A percentile compares a stretch with the other conserved stretches of the same genome.
Conservation (phyloP, 1,140 invertebrate genomes). For the Euwallacea similis region DNA sequence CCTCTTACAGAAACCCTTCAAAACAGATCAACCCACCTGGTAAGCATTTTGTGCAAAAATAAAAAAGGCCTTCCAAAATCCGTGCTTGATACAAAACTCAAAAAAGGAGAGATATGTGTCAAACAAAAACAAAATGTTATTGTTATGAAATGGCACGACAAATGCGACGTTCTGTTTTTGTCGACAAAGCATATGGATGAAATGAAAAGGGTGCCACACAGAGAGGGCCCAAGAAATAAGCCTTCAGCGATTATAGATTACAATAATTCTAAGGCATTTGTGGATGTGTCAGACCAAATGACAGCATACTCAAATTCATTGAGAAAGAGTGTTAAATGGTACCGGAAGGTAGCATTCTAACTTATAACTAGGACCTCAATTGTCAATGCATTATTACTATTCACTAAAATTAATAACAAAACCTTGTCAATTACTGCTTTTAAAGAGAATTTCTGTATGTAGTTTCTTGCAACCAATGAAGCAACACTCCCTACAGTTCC, state of each 20-base stretch:
- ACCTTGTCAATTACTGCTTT: constrained; percentile 20
- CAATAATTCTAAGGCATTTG: constrained; percentile 29
- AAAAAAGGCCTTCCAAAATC: constrained; percentile 48
- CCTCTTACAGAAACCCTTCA: constrained; percentile 46
- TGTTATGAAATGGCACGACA: constrained; percentile 53
- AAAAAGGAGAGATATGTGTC: constrained; percentile 27
- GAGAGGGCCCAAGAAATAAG: neutral
- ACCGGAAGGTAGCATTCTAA: constrained; percentile 20
- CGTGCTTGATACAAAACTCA: constrained; percentile 7
- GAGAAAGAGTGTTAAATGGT: constrained; percentile 50
- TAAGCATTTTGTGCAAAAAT: constrained; percentile 18
- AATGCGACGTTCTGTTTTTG: constrained; percentile 49
- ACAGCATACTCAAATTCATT: constrained; percentile 48
- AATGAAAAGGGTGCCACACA: constrained; percentile 20
- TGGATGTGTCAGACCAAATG: constrained; percentile 46
- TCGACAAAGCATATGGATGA: constrained; percentile 46
- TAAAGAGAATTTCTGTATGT: no score
- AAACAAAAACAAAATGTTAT: constrained; percentile 43
- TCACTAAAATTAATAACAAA: constrained; percentile 10
- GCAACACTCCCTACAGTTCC: no score
- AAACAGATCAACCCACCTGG: constrained; percentile 23
- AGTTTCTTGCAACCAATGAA: no score
- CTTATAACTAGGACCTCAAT: neutral
- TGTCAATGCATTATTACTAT: neutral
- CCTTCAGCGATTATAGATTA: constrained; percentile 6